Evolutionary conservation across 2,797 vertebrate species (phyloP).

Genomic region (Discoglossus pictus): DNA sequence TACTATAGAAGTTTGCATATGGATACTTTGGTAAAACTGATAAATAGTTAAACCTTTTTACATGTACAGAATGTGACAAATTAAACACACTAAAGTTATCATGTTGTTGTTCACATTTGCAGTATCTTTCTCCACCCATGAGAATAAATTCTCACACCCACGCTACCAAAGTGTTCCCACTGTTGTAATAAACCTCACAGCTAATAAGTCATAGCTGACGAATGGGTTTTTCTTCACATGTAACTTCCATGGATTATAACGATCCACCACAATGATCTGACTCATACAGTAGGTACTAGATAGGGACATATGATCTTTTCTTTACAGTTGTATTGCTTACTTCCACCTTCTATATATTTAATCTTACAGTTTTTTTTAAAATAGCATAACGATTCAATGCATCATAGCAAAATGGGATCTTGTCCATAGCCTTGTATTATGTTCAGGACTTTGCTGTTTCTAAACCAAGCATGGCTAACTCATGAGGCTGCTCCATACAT

Average conservation of each 20-base stretch:
- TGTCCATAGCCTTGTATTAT: too few species aligned
- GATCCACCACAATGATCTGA: constrained; percentile 9
- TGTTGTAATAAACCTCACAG: neutral
- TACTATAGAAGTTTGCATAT: too few species aligned
- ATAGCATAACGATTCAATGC: too few species aligned
- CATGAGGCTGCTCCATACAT: too few species aligned
- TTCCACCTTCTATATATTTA: too few species aligned
- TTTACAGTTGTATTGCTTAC: constrained; percentile 28
- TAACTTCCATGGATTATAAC: neutral
- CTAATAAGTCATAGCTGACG: too few species aligned
- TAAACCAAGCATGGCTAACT: too few species aligned
- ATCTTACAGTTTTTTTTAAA: too few species aligned
- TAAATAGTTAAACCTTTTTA: constrained; percentile 22
- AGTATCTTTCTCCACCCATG: neutral
- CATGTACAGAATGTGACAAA: neutral
- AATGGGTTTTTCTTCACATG: too few species aligned
- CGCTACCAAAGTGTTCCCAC: constrained; percentile 11
- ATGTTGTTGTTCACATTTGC: constrained; percentile 14
- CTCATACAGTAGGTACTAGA: neutral
- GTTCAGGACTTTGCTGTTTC: too few species aligned
- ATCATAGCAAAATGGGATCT: too few species aligned
- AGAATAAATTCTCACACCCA: constrained; percentile 4
- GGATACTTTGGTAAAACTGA: too few species aligned
- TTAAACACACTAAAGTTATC: neutral
- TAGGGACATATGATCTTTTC: neutral